Conservation (phyloP, 2,797 vertebrate species). For the Pyrrhura leucotis region DNA sequence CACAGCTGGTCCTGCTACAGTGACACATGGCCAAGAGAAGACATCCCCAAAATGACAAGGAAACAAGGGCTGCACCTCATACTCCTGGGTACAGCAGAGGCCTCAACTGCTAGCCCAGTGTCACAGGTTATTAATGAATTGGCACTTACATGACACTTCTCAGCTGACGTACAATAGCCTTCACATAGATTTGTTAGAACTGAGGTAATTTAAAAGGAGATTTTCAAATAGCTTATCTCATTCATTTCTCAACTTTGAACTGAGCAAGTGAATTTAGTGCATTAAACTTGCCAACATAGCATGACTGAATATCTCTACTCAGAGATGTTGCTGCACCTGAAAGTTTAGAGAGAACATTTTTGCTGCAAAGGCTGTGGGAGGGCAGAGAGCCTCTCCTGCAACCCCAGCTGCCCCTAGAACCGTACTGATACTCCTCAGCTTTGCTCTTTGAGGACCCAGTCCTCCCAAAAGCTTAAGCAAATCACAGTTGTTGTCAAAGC, state of each 20-base stretch:
- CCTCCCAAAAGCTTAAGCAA: background rate
- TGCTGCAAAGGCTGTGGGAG: background rate
- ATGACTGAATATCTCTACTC: background rate
- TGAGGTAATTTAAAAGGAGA: background rate
- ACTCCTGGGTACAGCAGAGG: fast-evolving
- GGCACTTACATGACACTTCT: background rate
- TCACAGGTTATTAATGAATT: background rate
- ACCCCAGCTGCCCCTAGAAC: background rate
- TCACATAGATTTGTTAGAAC: background rate
- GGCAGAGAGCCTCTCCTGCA: background rate
- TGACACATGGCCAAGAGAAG: background rate
- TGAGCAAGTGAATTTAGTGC: too few relatives aligned
- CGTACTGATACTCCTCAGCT: background rate
- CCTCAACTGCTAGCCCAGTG: background rate
- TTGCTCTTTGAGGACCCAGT: background rate
- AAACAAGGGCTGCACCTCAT: background rate
- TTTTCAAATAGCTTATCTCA: background rate
- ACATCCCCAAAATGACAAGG: background rate
- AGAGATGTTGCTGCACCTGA: background rate
- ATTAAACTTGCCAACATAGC: background rate
- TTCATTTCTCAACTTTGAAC: background rate
- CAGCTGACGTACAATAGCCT: background rate
- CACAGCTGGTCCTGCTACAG: background rate
- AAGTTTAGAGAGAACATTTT: background rate
- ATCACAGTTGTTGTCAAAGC: background rate